Evolutionary conservation across 2,113 vertebrate species (phyloP), one percentile per base, ranked within the genome.

Genomic region (Catagonus wagneri): DNA sequence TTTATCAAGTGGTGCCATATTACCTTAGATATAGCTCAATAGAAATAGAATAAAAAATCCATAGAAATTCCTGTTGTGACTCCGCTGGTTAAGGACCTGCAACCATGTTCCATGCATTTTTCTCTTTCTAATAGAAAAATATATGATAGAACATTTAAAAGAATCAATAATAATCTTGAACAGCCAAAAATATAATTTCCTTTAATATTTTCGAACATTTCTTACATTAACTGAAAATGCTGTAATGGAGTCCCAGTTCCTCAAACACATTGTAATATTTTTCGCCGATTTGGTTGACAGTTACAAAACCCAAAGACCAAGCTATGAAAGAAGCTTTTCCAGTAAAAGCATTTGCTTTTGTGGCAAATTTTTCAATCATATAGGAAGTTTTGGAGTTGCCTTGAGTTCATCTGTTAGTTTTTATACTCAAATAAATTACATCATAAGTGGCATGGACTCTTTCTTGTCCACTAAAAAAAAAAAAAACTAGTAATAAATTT

Each of bases 221-320:
- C 84, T 6, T 39, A 12, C 66, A 72, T 88, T 93, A 90, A 78
- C 52, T 36, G 74, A 78, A 96, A 83, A 22, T 22, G 1, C 34
- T 96, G 6, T 63, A 61, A n/a, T 34, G 25, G 52, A 89, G 17
- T 60, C 61, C 22, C 0, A 8, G 92, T 97, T 93, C 27, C 16
- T 3, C 36, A 56, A 90, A 85, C 14, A 32, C 58, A 25, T 90
- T 97, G 44, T 90, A 84, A 71, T 85, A 4, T 61, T 86, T 93
- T 97, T n/a, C 92, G n/a, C 72, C 32, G 83, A 72, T 29, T 90
- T 95, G 27, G 17, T 83, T 96, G 93, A 86, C 52, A 95, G 69
- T 95, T 89, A 72, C 50, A 97, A 97, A 97, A 97, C 22, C 14
- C 76, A 97, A 92, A 97, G 23, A 25, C 34, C 78, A 92, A 75